Percentiles rank a stretch among this genome's conserved stretches.
phyloP scores from a whole-genome alignment of 53 echinoderm and acorn worm genomes.

The Actinopyga echinites region DNA sequence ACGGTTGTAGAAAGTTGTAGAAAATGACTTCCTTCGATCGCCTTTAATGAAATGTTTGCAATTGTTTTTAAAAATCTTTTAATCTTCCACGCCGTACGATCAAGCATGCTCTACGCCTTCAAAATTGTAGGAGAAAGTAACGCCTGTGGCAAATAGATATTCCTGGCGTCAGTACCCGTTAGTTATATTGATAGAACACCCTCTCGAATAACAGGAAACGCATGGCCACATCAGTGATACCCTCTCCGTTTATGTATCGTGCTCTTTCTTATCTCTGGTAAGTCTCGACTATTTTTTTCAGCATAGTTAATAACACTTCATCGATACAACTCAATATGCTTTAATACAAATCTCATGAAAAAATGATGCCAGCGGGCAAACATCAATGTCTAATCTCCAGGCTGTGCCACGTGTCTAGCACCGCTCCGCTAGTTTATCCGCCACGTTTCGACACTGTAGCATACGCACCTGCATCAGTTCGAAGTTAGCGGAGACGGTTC shows the following conservation, averaged over 20 bases:
- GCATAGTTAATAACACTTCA: neutral
- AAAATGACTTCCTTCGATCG: no score
- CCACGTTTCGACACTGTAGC: constrained; percentile 36
- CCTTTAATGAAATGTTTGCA: no score
- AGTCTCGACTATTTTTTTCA: neutral
- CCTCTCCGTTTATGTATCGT: constrained; percentile 7
- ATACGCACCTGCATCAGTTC: constrained; percentile 19
- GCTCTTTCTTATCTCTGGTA: constrained; percentile 26
- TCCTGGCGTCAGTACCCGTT: no score
- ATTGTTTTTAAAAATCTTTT: no score
- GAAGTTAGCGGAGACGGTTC: constrained; percentile 1
- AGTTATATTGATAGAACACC: neutral
- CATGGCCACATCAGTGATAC: neutral
- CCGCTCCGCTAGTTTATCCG: constrained; percentile 11
- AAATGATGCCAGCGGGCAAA: constrained; percentile 24
- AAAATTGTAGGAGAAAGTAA: no score
- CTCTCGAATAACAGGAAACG: constrained; percentile 27
- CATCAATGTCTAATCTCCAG: constrained; percentile 8
- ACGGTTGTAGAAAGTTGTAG: no score
- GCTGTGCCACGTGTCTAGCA: constrained; percentile 31
- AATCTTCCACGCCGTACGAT: no score
- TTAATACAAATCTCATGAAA: constrained; percentile 21
- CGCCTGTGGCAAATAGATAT: no score
- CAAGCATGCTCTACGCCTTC: no score
- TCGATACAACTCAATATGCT: neutral